phyloP scores from a whole-genome alignment of 2,888 invertebrate species.

The Poecilobothrus nobilitatus region DNA sequence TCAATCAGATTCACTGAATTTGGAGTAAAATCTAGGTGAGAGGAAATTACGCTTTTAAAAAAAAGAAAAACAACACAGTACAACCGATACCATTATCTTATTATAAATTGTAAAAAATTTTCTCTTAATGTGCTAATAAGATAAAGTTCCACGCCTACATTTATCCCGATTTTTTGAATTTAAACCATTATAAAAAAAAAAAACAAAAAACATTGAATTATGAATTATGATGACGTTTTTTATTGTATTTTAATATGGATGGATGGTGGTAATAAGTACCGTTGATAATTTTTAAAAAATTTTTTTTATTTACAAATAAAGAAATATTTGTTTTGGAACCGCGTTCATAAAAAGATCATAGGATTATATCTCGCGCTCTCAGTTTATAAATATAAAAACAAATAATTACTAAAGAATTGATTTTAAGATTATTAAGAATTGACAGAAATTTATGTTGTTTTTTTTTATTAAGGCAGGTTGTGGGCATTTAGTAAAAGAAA shows the following conservation, averaged over 20 bases:
- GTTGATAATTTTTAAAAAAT: neutral
- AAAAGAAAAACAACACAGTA: no score
- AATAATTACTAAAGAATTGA: no score
- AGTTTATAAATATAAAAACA: no score
- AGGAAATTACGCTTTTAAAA: neutral
- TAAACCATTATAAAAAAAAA: no score
- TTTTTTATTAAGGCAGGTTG: no score
- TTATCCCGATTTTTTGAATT: neutral
- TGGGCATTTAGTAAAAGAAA: no score
- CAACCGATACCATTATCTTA: no score
- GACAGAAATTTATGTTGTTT: no score
- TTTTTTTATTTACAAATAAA: neutral
- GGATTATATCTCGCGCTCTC: no score
- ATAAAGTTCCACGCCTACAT: neutral
- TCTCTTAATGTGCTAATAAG: constrained; percentile 1
- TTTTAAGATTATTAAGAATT: no score
- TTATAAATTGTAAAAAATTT: neutral
- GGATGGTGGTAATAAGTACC: neutral
- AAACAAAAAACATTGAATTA: neutral
- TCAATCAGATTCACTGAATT: neutral
- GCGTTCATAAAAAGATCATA: no score
- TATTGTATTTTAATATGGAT: neutral
- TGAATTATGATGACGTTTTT: neutral
- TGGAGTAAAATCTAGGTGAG: neutral
- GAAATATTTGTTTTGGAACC: no score